Evolutionary conservation across 2,797 vertebrate genomes (phyloP).

Genomic region (Hippocampus kuda): DNA sequence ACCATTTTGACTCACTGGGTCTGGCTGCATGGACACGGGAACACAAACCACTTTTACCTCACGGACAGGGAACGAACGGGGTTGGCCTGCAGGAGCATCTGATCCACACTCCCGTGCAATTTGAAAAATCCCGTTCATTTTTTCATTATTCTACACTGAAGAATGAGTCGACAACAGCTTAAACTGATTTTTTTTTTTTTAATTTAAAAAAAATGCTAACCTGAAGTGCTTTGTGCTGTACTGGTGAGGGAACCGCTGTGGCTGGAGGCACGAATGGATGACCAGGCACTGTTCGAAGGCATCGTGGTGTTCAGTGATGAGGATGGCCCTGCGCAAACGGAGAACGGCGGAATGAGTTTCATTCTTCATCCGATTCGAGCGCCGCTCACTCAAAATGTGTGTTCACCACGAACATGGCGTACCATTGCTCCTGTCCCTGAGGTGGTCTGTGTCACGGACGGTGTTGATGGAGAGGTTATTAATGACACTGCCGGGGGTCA

Average conservation of each 20-base stretch:
- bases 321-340: conserved; percentile 79
- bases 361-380: neutral
- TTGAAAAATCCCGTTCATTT: too few relatives aligned
- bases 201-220: conserved; percentile 40
- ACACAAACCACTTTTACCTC: neutral
- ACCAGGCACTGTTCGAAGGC: conserved; percentile 99
- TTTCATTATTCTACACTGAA: neutral
- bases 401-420: conserved; percentile 10
- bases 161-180: neutral
- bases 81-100: neutral
- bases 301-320: conserved; percentile 99
- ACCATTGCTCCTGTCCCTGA: conserved; percentile 99
- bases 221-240: conserved; percentile 99
- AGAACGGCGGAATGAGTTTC: neutral
- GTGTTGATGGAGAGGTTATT: conserved; percentile 99
- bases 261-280: conserved; percentile 99
- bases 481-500: conserved; percentile 99
- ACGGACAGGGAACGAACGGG: neutral
- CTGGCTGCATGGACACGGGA: conserved; percentile 69
- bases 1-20: conserved; percentile 98
- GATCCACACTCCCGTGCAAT: neutral
- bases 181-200: neutral
- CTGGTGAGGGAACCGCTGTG: conserved; percentile 99
- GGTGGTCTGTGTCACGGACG: conserved; percentile 99
- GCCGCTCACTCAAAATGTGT: neutral